Evolutionary conservation across 2,113 vertebrate genomes (phyloP).

Genomic region (Colossoma macropomum): DNA sequence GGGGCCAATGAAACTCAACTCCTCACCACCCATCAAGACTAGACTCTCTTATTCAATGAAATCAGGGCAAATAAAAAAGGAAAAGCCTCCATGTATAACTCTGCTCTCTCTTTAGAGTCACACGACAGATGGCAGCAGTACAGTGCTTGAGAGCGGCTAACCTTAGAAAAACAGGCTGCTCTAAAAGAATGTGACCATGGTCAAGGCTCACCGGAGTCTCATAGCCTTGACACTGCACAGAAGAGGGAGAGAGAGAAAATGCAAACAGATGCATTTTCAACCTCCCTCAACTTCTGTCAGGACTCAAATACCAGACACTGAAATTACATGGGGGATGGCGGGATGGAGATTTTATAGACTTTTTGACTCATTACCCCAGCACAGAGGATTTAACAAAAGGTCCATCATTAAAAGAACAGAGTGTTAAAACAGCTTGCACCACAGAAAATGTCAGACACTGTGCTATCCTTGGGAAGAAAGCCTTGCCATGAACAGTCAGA

Average conservation of each 20-base stretch:
- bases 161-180: constrained; percentile 74
- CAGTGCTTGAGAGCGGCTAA: constrained; percentile 56
- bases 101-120: constrained; percentile 38
- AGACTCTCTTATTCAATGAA: constrained; percentile 56
- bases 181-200: constrained; percentile 75
- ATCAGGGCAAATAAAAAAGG: not conserved
- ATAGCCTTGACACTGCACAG: constrained; percentile 45
- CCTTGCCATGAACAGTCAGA: constrained; percentile 25
- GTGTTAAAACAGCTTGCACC: constrained; percentile 48
- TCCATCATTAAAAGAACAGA: constrained; percentile 59
- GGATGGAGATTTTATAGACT: constrained; percentile 57
- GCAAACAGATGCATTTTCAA: constrained; percentile 71
- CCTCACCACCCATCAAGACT: constrained; percentile 70
- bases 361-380: constrained; percentile 47
- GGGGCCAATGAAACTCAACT: constrained; percentile 58
- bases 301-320: constrained; percentile 64
- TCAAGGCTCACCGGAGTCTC: constrained; percentile 63
- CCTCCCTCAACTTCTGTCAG: constrained; percentile 57
- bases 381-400: constrained; percentile 45
- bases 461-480: constrained; percentile 43
- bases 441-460: constrained; percentile 28
- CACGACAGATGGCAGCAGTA: constrained; percentile 32
- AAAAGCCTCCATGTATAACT: constrained; percentile 1
- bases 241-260: constrained; percentile 60
- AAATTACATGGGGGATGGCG: constrained; percentile 60